A percentile compares a stretch with the other conserved stretches of the same genome.
Evolutionary conservation across 2,797 vertebrate species (phyloP).

Genomic region (Sciurus carolinensis): DNA sequence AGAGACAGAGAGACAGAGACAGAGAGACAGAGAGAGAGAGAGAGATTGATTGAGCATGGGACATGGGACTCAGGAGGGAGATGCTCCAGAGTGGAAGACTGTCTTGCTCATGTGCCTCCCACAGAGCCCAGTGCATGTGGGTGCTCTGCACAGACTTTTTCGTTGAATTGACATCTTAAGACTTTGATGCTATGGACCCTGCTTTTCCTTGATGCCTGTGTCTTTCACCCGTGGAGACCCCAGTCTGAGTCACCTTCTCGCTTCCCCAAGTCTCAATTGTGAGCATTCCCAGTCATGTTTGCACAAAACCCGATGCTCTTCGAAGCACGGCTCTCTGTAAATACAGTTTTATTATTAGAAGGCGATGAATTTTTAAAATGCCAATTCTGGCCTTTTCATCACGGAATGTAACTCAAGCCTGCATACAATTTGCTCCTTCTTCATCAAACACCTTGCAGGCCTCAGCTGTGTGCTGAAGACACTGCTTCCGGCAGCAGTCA

Average conservation of each 20-base stretch:
- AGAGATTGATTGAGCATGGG: neutral
- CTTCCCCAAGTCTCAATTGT: neutral
- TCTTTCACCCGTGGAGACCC: neutral
- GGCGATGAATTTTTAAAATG: conserved; percentile 81
- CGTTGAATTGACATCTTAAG: neutral
- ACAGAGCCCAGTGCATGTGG: accelerated
- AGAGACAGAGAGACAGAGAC: too few relatives aligned
- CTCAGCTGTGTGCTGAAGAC: neutral
- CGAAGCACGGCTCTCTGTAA: conserved; percentile 49
- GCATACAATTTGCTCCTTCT: neutral
- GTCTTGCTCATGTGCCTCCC: neutral
- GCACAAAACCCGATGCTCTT: conserved; percentile 48
- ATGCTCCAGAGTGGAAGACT: too few relatives aligned
- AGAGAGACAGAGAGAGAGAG: too few relatives aligned
- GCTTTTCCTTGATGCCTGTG: neutral
- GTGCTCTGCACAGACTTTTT: neutral
- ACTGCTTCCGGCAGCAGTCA: accelerated
- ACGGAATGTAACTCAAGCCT: conserved; percentile 3
- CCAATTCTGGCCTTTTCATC: conserved; percentile 63
- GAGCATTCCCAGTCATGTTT: conserved; percentile 72
- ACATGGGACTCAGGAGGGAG: neutral
- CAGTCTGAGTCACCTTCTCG: neutral
- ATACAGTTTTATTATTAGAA: conserved; percentile 80
- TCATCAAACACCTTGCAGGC: neutral
- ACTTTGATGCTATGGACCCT: neutral